Evolutionary conservation across 2,888 invertebrate genomes (phyloP).

Genomic region (Lasiommata megera): DNA sequence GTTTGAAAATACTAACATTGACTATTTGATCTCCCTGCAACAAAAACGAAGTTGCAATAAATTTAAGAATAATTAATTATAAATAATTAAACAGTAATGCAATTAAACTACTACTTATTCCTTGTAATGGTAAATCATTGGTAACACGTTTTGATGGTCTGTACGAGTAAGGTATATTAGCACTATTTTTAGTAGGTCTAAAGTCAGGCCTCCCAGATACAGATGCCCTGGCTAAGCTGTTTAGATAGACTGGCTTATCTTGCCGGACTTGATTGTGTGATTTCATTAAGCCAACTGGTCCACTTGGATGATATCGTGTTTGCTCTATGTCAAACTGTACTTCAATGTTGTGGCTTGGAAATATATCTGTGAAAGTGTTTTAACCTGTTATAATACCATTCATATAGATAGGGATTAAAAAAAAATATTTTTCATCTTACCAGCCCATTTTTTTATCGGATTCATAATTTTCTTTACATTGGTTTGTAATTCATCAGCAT

Average conservation of each 20-base stretch:
- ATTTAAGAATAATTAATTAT: no score
- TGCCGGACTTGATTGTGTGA: conserved; percentile 2
- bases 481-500: conserved; percentile 16
- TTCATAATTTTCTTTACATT: conserved; percentile 24
- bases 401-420: neutral
- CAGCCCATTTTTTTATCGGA: conserved; percentile 26
- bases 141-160: neutral
- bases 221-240: neutral
- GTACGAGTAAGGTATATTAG: neutral
- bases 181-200: neutral
- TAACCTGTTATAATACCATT: neutral
- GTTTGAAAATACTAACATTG: neutral
- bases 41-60: neutral
- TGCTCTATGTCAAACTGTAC: conserved; percentile 52
- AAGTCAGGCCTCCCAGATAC: neutral
- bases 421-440: neutral
- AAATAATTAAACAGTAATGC: no score
- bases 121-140: neutral
- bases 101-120: neutral
- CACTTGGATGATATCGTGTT: conserved; percentile 1
- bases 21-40: conserved; percentile 6
- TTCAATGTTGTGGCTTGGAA: conserved; percentile 60
- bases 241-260: neutral
- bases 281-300: conserved; percentile 7
- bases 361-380: conserved; percentile 44